Base-by-base conservation (phyloP, 2,797 vertebrate genomes). In the Pampus argenteus region DNA sequence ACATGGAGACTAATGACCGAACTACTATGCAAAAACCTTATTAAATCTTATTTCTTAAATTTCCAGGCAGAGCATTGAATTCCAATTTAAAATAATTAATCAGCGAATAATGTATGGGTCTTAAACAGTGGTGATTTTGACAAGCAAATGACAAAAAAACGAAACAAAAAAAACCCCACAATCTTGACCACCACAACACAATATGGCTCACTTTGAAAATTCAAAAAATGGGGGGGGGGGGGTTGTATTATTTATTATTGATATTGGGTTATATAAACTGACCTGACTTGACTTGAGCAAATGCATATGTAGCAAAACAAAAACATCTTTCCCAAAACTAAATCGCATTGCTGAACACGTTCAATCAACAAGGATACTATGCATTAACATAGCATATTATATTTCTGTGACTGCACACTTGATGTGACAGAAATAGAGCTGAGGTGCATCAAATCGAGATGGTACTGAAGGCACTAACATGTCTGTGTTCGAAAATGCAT, bases 381-480 rank as follows among this genome's bases (percentile, higher is more conserved):
- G 13, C 1, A 44, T 42, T 10, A 14, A 45, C 45, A 58, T 13
- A 9, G 13, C 31, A 18, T 18, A 5, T 48, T 23, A 18, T 18
- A 5, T 48, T 23, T 62, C 28, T 25, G 38, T 18, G 20, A 26
- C 36, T 20, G 11, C 45, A 18, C 44, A 52, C 23, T 20, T 36
- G 6, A 45, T 51, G 18, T 57, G 49, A 47, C 60, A 49, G 14
- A 48, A 63, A 66, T 47, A 68, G 15, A 34, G 40, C 25, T 22
- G 14, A 47, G 10, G 14, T n/a, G n/a, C 45, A 3, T 50, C 20
- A 22, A 25, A 26, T 42, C 6, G 25, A 66, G 52, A 64, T 63
- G 67, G 25, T n/a, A 65, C 6, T 20, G 20, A 73, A 67, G 18
- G 66, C 25, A 66, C 22, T 7, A 2, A 68, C 58, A 73, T 62